phyloP scores from a whole-genome alignment of 2,113 vertebrate species.

The Condylura cristata region DNA sequence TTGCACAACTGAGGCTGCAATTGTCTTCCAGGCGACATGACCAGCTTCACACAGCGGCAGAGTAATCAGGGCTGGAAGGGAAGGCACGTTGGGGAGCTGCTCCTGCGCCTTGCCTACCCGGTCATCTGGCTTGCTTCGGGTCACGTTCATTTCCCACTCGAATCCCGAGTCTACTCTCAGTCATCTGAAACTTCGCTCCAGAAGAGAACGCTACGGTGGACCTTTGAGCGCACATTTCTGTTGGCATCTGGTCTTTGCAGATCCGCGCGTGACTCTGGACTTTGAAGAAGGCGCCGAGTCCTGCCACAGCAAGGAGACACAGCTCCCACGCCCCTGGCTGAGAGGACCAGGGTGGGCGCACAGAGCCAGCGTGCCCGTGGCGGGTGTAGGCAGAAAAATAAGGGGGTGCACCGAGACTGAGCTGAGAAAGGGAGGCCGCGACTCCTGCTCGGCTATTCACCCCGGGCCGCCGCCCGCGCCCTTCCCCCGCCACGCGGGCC shows the following conservation, averaged over 20 bases:
- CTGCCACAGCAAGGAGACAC: no score
- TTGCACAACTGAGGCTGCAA: conserved; percentile 11
- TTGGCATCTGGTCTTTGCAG: neutral
- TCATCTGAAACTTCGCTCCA: neutral
- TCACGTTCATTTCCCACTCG: neutral
- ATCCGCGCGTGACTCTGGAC: neutral
- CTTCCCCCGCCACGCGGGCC: no score
- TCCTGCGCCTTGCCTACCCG: neutral
- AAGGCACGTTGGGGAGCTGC: conserved; percentile 30
- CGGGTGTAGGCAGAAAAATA: no score
- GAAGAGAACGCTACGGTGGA: neutral
- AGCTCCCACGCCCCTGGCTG: no score
- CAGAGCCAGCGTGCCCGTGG: no score
- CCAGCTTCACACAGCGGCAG: neutral
- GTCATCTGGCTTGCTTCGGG: conserved; percentile 10
- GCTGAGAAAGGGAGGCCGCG: no score
- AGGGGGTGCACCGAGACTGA: no score
- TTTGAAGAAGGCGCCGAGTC: no score
- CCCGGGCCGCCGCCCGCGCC: no score
- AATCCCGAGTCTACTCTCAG: neutral
- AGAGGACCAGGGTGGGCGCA: no score
- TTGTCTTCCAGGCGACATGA: neutral
- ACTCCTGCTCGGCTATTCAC: no score
- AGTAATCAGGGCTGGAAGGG: conserved; percentile 36
- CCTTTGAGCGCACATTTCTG: neutral